Evolutionary conservation across 2,888 invertebrate species (phyloP), one percentile per base, ranked within the genome.

Genomic region (Drosophila kanekoi): DNA sequence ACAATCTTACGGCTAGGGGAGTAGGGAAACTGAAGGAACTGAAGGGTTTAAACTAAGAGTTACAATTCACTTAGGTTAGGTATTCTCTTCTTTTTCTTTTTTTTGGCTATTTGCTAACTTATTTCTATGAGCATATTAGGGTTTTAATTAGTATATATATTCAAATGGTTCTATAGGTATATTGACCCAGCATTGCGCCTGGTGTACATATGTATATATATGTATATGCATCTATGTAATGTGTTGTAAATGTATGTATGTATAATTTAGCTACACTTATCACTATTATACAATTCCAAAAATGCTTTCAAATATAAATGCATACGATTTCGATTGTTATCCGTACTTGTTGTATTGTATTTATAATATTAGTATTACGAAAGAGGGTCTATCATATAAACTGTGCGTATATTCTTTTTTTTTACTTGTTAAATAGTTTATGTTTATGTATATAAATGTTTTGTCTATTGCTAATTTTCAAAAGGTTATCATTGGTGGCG

Each of bases 271-370:
- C 87, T 85, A 85, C 72, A 53, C 87, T 79, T 85, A 73, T 37
- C 10, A 44, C 75, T 76, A 78, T 59, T 72, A 71, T 89, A 87
- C 89, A 87, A 87, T 87, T 88, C 88, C 89, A 87, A 87, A 85
- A 87, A 84, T 83, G 81, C 79, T 61, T 76, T 84, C 61, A 61
- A 72, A 86, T 84, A 86, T 87, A 87, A 87, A 88, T 87, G 86
- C 87, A 86, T 81, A 77, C 79, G 81, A 81, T 69, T 81, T 68
- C 70, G 73, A 76, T 69, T 76, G 79, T 76, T 59, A 60, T 81
- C 56, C 47, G 59, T 61, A 65, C 54, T 56, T 65, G 44, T 72
- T 65, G 44, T 72, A 52, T 53, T 73, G 63, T 65, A 65, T 64
- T 18, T 67, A 60, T 68, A 52, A 47, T 65, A 67, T 60, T 79